A percentile compares a stretch with the other conserved stretches of the same genome.
These are phyloP conservation scores for Xestia ashworthii DNA, from an alignment of 2,888 invertebrate species.

Conservation along the genomic window DNA sequence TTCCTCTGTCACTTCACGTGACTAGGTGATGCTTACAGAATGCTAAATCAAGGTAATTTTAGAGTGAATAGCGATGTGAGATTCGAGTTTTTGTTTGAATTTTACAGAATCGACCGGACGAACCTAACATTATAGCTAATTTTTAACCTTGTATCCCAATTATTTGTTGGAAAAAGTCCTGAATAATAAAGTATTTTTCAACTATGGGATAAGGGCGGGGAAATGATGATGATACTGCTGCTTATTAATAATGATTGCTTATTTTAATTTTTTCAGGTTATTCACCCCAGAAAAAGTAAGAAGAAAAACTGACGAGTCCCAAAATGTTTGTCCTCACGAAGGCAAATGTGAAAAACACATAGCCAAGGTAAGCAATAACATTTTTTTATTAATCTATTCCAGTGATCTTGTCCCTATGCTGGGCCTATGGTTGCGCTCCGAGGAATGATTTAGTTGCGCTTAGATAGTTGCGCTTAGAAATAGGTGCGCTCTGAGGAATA, in stretches of 20 bases:
- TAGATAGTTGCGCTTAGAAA: no score
- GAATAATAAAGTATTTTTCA: not conserved
- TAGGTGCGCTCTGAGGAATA: no score
- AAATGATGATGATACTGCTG: not conserved
- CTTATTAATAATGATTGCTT: not conserved
- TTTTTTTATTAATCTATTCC: not conserved
- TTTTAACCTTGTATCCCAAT: not conserved
- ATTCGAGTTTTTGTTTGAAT: no score
- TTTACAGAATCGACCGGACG: no score
- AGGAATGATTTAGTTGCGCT: no score
- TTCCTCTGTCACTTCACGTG: no score
- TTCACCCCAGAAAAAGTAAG: constrained; percentile 86
- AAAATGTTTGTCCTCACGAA: constrained; percentile 82
- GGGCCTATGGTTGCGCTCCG: no score
- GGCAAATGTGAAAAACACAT: constrained; percentile 80
- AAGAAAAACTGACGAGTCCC: constrained; percentile 73
- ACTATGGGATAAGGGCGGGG: not conserved
- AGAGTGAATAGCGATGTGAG: no score
- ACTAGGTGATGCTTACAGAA: no score
- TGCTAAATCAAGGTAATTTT: no score
- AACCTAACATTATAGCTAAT: not conserved
- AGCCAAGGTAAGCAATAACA: constrained; percentile 75
- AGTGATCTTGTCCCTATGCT: not conserved
- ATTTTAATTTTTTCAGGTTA: constrained; percentile 77
- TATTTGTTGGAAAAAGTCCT: not conserved